Percentiles rank a stretch among this genome's conserved stretches.
Evolutionary conservation across 2,888 invertebrate genomes (phyloP).

Genomic region (Neoaliturus tenellus): DNA sequence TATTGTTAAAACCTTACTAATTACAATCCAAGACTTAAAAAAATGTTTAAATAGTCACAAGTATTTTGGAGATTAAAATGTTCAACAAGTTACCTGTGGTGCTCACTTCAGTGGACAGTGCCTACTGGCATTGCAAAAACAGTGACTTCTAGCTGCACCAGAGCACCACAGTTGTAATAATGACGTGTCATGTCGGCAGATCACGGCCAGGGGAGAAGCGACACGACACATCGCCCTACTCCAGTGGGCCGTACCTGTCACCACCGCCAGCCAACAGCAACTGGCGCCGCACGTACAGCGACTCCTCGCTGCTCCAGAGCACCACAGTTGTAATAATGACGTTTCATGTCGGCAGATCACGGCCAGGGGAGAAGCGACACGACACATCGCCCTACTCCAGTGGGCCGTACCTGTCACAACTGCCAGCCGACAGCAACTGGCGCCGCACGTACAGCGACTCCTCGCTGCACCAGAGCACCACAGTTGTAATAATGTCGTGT

Average conservation of each 20-base stretch:
- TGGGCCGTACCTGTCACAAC: slow-evolving; percentile 76
- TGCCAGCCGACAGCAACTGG: slow-evolving; percentile 94
- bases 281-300: slow-evolving; percentile 96
- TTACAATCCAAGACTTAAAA: too few species aligned
- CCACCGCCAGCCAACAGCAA: slow-evolving; percentile 89
- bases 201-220: slow-evolving; percentile 82
- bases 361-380: slow-evolving; percentile 84
- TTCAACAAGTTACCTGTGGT: too few species aligned
- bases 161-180: too few species aligned
- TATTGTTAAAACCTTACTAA: too few species aligned
- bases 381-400: slow-evolving; percentile 88
- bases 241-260: slow-evolving; percentile 73
- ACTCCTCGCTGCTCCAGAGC: slow-evolving; percentile 93
- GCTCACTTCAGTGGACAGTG: slow-evolving; percentile 76
- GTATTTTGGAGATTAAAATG: too few species aligned
- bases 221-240: slow-evolving; percentile 91
- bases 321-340: too few species aligned
- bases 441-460: slow-evolving; percentile 96
- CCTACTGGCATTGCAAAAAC: slow-evolving; percentile 92
- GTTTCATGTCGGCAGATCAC: too few species aligned
- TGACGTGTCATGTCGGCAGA: too few species aligned
- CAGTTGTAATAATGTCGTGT: too few species aligned
- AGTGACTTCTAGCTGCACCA: slow-evolving; percentile 96
- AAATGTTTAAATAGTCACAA: too few species aligned
- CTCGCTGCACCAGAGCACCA: slow-evolving; percentile 88